Base-by-base conservation (phyloP, 2,797 vertebrate genomes). In the Brotula barbata region DNA sequence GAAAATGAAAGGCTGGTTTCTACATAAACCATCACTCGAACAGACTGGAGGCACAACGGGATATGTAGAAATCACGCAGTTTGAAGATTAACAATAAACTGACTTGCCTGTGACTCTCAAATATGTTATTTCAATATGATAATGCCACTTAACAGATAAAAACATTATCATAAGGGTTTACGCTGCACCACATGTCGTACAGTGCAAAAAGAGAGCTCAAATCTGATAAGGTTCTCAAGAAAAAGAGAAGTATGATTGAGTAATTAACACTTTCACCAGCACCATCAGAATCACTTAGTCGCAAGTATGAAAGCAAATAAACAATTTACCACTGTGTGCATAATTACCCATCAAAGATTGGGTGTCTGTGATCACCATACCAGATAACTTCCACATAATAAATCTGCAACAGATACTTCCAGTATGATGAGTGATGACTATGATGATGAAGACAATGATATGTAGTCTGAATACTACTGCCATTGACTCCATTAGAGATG, bases 341-440 rank as follows among this genome's bases (percentile, higher is more conserved):
- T 6, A 2, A 49, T 20, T 23, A 64, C 59, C 37, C 62, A 57
- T 45, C 45, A 39, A 19, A 6, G 28, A 58, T 59, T 34, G 40
- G 20, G 39, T 58, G 47, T 50, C 42, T 61, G 45, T 64, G 47
- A 61, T 36, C 67, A 17, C 21, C 14, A n/a, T 28, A 25, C 43
- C 44, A 64, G 54, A 64, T 51, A 40, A 77, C 53, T 60, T 34
- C 15, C 19, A 54, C 52, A 56, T 64, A 61, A 67, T 69, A 58
- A 73, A 71, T 63, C 15, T 10, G 13, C 19, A 22, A 34, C 65
- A 68, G 65, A 69, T 58, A 48, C 48, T 63, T 68, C 39, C 62
- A 68, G 39, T 46, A 20, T 28, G 50, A 63, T 66, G 63, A 68
- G 25, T 19, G 19, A 58, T 64, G 62, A 75, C 54, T 46, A n/a